Percentiles rank a stretch among this genome's conserved stretches.
phyloP scores from a whole-genome alignment of 2,797 vertebrate species.

The Microctenopoma stevenorrisi region DNA sequence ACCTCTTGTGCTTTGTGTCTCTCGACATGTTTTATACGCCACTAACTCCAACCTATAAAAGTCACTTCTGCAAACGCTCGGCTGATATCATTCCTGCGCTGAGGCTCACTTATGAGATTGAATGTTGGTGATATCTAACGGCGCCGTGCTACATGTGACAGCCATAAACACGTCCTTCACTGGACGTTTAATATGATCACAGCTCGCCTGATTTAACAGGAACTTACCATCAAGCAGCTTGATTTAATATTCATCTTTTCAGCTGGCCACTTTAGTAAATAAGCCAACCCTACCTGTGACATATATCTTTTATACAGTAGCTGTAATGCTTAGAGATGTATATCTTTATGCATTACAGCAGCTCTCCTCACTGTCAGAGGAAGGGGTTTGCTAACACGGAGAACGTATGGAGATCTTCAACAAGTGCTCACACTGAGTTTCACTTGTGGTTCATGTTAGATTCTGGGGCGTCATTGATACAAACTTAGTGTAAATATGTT shows the following conservation, averaged over 20 bases:
- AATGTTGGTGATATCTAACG: constrained; percentile 46
- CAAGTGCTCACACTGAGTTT: background rate
- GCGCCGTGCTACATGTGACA: constrained; percentile 48
- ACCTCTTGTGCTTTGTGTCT: constrained; percentile 46
- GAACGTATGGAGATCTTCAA: background rate
- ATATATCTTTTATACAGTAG: constrained; percentile 30
- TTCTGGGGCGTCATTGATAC: too few species aligned
- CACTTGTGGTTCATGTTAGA: too few species aligned
- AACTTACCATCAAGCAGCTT: constrained; percentile 25
- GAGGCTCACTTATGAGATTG: constrained; percentile 72
- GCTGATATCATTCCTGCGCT: constrained; percentile 57
- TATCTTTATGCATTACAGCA: constrained; percentile 17
- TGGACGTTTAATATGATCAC: constrained; percentile 45
- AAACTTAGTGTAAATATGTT: too few species aligned
- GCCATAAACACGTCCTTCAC: constrained; percentile 63
- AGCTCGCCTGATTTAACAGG: constrained; percentile 16
- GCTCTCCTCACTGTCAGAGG: constrained; percentile 2
- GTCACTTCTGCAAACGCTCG: constrained; percentile 63
- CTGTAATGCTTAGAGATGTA: constrained; percentile 19
- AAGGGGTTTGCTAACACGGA: background rate
- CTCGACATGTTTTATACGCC: constrained; percentile 42
- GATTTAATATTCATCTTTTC: constrained; percentile 35
- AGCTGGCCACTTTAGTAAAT: constrained; percentile 63
- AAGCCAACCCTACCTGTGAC: constrained; percentile 33
- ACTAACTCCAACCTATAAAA: constrained; percentile 60